Evolutionary conservation across 2,113 vertebrate genomes (phyloP).

Genomic region (Origma solitaria): DNA sequence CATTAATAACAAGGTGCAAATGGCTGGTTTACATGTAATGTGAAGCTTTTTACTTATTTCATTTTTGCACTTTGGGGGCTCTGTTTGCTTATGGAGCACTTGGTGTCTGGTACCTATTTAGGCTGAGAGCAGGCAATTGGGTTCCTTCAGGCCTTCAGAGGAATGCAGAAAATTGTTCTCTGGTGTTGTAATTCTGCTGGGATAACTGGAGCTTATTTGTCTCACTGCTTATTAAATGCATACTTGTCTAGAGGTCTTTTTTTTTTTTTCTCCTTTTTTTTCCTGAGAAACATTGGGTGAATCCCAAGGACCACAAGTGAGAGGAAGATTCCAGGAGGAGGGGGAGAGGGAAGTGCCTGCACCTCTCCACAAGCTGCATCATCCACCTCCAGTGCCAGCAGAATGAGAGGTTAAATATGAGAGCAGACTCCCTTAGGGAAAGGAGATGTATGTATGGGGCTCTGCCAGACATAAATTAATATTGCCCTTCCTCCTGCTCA

Average conservation of each 20-base stretch:
- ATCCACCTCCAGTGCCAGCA: background rate
- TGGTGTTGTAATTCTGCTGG: slow-evolving; percentile 78
- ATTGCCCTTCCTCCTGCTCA: background rate
- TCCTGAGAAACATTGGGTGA: slow-evolving; percentile 42
- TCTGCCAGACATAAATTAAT: background rate
- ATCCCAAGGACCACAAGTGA: slow-evolving; percentile 44
- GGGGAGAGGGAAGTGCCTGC: background rate
- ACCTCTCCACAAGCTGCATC: slow-evolving; percentile 48
- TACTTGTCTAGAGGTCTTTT: slow-evolving; percentile 49
- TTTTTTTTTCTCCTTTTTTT: background rate
- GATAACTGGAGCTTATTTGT: slow-evolving; percentile 71
- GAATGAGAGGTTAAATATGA: slow-evolving; percentile 15
- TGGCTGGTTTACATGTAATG: slow-evolving; percentile 75
- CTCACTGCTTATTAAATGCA: slow-evolving; percentile 67
- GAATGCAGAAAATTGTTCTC: slow-evolving; percentile 81
- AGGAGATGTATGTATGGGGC: background rate
- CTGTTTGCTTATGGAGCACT: slow-evolving; percentile 80
- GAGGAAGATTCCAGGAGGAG: slow-evolving; percentile 42
- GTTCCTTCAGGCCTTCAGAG: slow-evolving; percentile 79
- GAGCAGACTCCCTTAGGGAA: background rate
- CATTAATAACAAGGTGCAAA: slow-evolving; percentile 83
- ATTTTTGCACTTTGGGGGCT: slow-evolving; percentile 79
- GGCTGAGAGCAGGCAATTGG: slow-evolving; percentile 73
- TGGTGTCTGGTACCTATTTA: slow-evolving; percentile 84
- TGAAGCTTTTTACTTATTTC: slow-evolving; percentile 81